Base-by-base conservation (phyloP, 2,888 invertebrate species). In the Yponomeuta cagnagella region DNA sequence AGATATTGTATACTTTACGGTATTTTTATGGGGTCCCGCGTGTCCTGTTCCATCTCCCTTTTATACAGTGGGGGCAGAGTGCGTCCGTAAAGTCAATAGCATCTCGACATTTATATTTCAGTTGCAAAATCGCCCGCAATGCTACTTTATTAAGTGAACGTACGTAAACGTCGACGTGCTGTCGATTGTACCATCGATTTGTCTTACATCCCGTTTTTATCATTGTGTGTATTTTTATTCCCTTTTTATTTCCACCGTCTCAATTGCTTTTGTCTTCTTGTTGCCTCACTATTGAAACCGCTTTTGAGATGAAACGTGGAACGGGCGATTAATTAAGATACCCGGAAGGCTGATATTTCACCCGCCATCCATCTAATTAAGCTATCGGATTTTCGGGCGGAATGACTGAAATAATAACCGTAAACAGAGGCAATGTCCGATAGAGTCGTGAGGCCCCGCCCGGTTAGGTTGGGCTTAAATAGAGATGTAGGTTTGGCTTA, bases 1-100 rank as follows among this genome's bases (percentile, higher is more conserved):
- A 82, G 81, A 82, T 84, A 83, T 80, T 79, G 79, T 81, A 78
- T 82, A 82, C 79, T 85, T 85, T 75, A 75, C 73, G 73, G 73
- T 74, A 71, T 73, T 75, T 73, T 75, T 83, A 84, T 85, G 78
- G 78, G 80, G 78, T 37, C 78, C 75, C 76, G 75, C 76, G 77
- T 79, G 79, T 52, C 23, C 52, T 65, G 65, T 58, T 5, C 12
- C 15, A 31, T 10, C 65, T 33, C 12, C 31, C 10, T 30, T 64
- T 65, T 65, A 30, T 30, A 63, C 63, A 30, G n/a, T 63, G 63
- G 63, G 23, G 65, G 65, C 31, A 8, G 65, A 64, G 23, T 31
- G 43, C 43, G 43, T 43, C 8, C 43, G 43, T 43, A 43, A 3
- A 43, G 43, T 43, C 43, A 1, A 43, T 6, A 43, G 43, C 43